phyloP scores from a whole-genome alignment of 2,797 vertebrate species.

The Simalia tracyae region DNA sequence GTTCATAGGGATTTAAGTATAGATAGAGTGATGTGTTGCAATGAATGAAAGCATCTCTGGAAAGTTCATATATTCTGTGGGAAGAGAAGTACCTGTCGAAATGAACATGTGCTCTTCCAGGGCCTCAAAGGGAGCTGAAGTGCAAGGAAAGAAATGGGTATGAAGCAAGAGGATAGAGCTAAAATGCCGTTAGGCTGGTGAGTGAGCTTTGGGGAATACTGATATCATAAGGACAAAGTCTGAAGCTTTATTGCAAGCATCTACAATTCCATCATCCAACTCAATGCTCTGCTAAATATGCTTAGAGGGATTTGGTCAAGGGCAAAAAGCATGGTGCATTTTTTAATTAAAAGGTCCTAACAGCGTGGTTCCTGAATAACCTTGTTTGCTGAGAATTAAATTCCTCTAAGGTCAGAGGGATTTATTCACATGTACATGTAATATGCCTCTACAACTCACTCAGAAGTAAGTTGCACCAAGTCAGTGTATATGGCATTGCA shows the following conservation, averaged over 20 bases:
- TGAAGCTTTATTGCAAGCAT: slow-evolving; percentile 42
- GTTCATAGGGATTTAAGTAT: slow-evolving; percentile 53
- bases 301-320: slow-evolving; percentile 25
- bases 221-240: slow-evolving; percentile 64
- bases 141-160: slow-evolving; percentile 56
- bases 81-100: slow-evolving; percentile 24
- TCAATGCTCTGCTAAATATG: slow-evolving; percentile 27
- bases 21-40: slow-evolving; percentile 48
- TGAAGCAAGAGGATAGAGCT: slow-evolving; percentile 69
- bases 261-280: background rate
- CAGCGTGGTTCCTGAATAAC: background rate
- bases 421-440: no score
- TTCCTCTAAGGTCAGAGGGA: background rate
- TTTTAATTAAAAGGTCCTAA: background rate
- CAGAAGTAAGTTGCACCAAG: background rate
- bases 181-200: slow-evolving; percentile 61
- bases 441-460: no score
- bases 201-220: slow-evolving; percentile 64
- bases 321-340: background rate
- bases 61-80: background rate
- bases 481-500: background rate
- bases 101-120: slow-evolving; percentile 30
- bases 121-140: slow-evolving; percentile 53
- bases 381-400: background rate
- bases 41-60: slow-evolving; percentile 22